These are phyloP conservation scores for Gavialis gangeticus DNA, from an alignment of 2,113 vertebrate genomes.

Conservation along the genomic window DNA sequence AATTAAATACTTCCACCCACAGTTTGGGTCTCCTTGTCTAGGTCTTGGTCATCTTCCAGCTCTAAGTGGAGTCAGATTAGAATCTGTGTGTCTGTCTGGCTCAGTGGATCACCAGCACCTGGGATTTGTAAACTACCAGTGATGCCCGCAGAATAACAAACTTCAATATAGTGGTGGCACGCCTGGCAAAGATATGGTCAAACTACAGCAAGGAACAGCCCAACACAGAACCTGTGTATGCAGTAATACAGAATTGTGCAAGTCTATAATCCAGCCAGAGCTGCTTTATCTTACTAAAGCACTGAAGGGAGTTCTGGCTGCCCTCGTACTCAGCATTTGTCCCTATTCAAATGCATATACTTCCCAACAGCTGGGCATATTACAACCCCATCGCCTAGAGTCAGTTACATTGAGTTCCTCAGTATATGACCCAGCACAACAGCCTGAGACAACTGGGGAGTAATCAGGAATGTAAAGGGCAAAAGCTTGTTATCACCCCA, in stretches of 20 bases:
- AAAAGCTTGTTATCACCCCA: background rate
- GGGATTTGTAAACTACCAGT: background rate
- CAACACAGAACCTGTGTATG: background rate
- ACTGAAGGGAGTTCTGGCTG: background rate
- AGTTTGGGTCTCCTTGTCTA: background rate
- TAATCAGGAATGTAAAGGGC: background rate
- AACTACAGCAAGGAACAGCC: background rate
- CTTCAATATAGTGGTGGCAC: background rate
- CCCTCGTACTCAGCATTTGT: background rate
- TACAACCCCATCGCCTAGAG: conserved; percentile 1
- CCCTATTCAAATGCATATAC: background rate
- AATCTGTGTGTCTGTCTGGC: background rate
- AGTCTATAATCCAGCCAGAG: background rate
- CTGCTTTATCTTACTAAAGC: background rate
- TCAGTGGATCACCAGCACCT: background rate
- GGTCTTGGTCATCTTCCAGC: background rate
- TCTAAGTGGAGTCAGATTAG: background rate
- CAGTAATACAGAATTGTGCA: too few relatives aligned
- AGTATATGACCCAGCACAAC: background rate
- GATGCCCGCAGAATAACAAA: background rate
- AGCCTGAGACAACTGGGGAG: background rate
- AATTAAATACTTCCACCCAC: background rate
- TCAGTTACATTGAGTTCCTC: background rate
- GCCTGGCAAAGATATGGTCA: background rate
- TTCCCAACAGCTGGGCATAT: background rate